A percentile compares a stretch with the other conserved stretches of the same genome.
Conservation (phyloP, 2,888 invertebrate genomes). For the Ferdinandea cuprea region DNA sequence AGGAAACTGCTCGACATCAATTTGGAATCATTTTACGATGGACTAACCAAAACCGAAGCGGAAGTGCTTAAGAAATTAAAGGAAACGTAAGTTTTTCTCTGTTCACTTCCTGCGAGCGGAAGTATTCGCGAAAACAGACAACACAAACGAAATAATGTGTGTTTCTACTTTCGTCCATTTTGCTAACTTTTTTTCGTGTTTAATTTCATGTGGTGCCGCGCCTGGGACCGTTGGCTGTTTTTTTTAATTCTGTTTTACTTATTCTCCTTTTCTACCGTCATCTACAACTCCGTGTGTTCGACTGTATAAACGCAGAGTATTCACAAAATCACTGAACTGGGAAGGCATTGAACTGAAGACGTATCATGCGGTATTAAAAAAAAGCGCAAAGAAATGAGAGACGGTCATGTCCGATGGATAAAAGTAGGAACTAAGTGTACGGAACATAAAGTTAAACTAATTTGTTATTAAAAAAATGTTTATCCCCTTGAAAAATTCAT, state of each 20-base stretch:
- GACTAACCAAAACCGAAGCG: conserved; percentile 87
- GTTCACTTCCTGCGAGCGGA: conserved; percentile 54
- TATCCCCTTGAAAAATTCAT: background rate
- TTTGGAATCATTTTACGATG: conserved; percentile 86
- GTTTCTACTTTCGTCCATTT: conserved; percentile 32
- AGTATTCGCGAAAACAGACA: conserved; percentile 16
- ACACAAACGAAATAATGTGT: conserved; percentile 20
- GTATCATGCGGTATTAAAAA: conserved; percentile 82
- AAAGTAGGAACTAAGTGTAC: conserved; percentile 35
- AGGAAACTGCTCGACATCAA: conserved; percentile 86
- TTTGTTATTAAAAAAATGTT: conserved; percentile 36
- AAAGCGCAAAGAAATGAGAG: conserved; percentile 81
- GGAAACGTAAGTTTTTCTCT: conserved; percentile 84
- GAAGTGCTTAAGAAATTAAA: conserved; percentile 86
- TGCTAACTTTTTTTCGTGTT: conserved; percentile 30
- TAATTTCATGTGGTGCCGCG: conserved; percentile 54
- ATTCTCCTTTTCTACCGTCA: conserved; percentile 15
- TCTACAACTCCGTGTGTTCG: conserved; percentile 76
- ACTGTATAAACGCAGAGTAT: conserved; percentile 81
- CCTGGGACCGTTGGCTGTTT: conserved; percentile 31
- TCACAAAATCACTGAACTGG: conserved; percentile 84
- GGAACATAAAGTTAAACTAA: conserved; percentile 42
- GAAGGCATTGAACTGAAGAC: conserved; percentile 86
- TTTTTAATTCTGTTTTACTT: conserved; percentile 27
- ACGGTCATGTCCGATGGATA: conserved; percentile 64